phyloP scores from a whole-genome alignment of 1,140 invertebrate species.

The Melitaea cinxia region DNA sequence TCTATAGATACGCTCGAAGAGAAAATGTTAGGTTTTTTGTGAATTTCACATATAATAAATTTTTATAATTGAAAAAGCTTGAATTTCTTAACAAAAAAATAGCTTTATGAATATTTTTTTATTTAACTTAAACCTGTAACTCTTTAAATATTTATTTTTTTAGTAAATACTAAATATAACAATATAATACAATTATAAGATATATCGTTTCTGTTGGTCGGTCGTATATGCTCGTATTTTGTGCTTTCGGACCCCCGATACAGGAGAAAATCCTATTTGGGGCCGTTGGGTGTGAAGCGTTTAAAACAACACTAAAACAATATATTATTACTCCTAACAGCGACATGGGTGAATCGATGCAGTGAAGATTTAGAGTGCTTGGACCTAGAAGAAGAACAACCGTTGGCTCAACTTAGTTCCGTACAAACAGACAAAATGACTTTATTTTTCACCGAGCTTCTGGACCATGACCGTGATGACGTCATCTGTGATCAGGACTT shows the following conservation, averaged over 20 bases:
- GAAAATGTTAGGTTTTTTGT: neutral
- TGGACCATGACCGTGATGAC: constrained; percentile 87
- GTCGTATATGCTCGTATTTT: too few species aligned
- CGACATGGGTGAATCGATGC: constrained; percentile 68
- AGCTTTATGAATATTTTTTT: too few species aligned
- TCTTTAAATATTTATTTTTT: too few species aligned
- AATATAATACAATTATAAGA: too few species aligned
- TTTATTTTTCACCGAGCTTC: constrained; percentile 85
- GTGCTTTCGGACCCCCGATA: too few species aligned
- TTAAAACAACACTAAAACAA: too few species aligned
- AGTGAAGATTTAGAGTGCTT: constrained; percentile 83
- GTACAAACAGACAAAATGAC: constrained; percentile 86
- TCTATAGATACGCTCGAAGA: neutral
- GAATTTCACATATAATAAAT: neutral
- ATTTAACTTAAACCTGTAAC: too few species aligned
- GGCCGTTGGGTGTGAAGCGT: too few species aligned
- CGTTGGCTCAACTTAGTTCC: constrained; percentile 79
- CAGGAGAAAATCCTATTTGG: too few species aligned
- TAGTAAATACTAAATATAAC: too few species aligned
- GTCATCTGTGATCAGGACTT: constrained; percentile 87
- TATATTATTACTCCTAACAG: constrained; percentile 18
- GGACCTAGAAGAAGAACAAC: constrained; percentile 79
- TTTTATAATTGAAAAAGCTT: neutral
- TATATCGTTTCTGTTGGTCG: too few species aligned
- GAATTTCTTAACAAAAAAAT: neutral